These are phyloP conservation scores for Bemisia tabaci DNA, from an alignment of 1,140 invertebrate species.

Conservation along the genomic window DNA sequence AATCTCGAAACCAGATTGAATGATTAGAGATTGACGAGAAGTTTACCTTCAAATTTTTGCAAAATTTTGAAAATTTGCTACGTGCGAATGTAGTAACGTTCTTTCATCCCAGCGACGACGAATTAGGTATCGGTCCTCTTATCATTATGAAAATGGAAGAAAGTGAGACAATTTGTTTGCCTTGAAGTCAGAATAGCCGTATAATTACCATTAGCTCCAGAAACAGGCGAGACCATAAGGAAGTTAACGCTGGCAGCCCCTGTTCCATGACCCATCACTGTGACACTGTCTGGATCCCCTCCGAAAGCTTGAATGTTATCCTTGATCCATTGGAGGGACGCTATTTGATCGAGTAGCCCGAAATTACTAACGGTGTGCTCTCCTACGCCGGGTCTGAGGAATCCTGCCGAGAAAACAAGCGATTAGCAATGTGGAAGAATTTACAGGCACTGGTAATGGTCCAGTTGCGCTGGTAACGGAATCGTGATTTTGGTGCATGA, in stretches of 20 bases:
- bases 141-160: too few relatives aligned
- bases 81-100: too few relatives aligned
- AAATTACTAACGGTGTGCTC: constrained; percentile 62
- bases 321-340: constrained; percentile 74
- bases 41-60: too few relatives aligned
- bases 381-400: constrained; percentile 56
- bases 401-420: constrained; percentile 49
- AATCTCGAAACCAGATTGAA: too few relatives aligned
- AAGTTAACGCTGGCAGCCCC: constrained; percentile 85
- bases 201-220: constrained; percentile 39
- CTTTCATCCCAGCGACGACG: too few relatives aligned
- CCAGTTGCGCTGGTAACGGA: too few relatives aligned
- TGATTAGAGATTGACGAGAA: too few relatives aligned
- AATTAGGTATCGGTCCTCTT: too few relatives aligned
- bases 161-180: too few relatives aligned
- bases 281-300: constrained; percentile 70
- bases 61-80: too few relatives aligned
- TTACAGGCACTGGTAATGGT: neutral
- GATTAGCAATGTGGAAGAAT: neutral
- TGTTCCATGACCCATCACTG: constrained; percentile 84
- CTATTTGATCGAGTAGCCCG: constrained; percentile 75
- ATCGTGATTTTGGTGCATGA: neutral
- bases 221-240: constrained; percentile 71
- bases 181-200: too few relatives aligned
- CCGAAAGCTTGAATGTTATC: constrained; percentile 73